Percentiles rank a stretch among this genome's conserved stretches.
phyloP scores from a whole-genome alignment of 2,797 vertebrate genomes.

The Parauchenoglanis punctatus region DNA sequence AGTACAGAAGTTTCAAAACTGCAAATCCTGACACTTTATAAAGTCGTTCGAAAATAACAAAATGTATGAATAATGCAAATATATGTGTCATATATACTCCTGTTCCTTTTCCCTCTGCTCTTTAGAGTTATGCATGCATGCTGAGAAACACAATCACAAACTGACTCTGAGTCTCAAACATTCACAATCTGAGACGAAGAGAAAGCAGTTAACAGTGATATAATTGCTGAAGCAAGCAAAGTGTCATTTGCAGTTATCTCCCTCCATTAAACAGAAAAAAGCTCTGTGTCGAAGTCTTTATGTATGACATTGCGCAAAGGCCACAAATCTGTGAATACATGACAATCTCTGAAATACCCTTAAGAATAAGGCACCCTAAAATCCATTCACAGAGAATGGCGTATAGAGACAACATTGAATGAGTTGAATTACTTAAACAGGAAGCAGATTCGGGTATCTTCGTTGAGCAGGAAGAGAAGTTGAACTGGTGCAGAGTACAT shows the following conservation, averaged over 20 bases:
- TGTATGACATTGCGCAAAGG: neutral
- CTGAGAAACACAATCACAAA: slow-evolving; percentile 22
- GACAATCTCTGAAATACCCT: neutral
- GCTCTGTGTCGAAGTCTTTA: neutral
- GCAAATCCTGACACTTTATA: neutral
- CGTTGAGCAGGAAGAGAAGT: neutral
- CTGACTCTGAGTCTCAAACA: slow-evolving; percentile 7
- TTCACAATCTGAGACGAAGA: neutral
- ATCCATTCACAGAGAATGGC: neutral
- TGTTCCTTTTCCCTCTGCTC: neutral
- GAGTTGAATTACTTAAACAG: neutral
- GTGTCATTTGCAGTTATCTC: slow-evolving; percentile 21
- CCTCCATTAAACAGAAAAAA: slow-evolving; percentile 1
- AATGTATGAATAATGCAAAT: neutral
- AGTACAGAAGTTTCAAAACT: neutral
- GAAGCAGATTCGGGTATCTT: neutral
- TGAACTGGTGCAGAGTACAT: neutral
- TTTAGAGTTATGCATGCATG: neutral
- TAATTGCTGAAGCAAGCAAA: slow-evolving; percentile 7
- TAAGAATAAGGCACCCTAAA: neutral
- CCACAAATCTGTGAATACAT: neutral
- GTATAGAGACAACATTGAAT: neutral
- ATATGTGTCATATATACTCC: neutral
- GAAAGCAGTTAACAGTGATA: slow-evolving; percentile 18
- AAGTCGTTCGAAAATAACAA: neutral